phyloP scores from a whole-genome alignment of 2,797 vertebrate genomes.

The Etheostoma nigrum region DNA sequence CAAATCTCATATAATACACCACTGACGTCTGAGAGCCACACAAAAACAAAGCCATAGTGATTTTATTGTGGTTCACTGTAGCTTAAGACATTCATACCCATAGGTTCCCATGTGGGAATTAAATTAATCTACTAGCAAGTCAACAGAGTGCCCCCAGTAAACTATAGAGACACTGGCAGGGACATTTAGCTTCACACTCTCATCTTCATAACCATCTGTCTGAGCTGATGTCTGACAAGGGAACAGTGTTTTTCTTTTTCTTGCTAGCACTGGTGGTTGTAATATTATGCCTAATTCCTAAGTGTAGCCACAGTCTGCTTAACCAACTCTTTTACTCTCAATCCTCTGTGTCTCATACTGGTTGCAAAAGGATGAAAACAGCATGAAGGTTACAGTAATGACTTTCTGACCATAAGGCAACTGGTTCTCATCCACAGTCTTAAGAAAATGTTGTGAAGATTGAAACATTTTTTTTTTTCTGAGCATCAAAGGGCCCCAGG shows the following conservation, averaged over 20 bases:
- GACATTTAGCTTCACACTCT: slow-evolving; percentile 35
- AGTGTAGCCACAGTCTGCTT: background rate
- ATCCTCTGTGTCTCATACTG: background rate
- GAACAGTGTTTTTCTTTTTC: slow-evolving; percentile 29
- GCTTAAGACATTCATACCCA: slow-evolving; percentile 33
- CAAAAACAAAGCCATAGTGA: slow-evolving; percentile 24
- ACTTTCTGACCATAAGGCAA: slow-evolving; percentile 15
- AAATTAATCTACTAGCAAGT: slow-evolving; percentile 48
- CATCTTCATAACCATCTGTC: slow-evolving; percentile 38
- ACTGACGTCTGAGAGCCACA: slow-evolving; percentile 30
- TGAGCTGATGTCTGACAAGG: slow-evolving; percentile 37
- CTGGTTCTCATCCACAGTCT: slow-evolving; percentile 5
- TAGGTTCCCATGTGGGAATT: slow-evolving; percentile 31
- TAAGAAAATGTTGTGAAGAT: slow-evolving; percentile 13
- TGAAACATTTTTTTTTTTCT: no score
- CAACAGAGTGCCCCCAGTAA: slow-evolving; percentile 38
- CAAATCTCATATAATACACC: slow-evolving; percentile 47
- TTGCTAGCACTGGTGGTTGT: background rate
- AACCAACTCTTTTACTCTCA: background rate
- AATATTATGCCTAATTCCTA: slow-evolving; percentile 26
- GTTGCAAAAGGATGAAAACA: background rate
- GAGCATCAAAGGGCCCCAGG: slow-evolving; percentile 5
- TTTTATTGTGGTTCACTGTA: slow-evolving; percentile 38
- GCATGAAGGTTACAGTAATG: slow-evolving; percentile 16
- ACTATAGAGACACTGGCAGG: slow-evolving; percentile 16